phyloP scores from a whole-genome alignment of 2,113 vertebrate species.

The Panurus biarmicus region DNA sequence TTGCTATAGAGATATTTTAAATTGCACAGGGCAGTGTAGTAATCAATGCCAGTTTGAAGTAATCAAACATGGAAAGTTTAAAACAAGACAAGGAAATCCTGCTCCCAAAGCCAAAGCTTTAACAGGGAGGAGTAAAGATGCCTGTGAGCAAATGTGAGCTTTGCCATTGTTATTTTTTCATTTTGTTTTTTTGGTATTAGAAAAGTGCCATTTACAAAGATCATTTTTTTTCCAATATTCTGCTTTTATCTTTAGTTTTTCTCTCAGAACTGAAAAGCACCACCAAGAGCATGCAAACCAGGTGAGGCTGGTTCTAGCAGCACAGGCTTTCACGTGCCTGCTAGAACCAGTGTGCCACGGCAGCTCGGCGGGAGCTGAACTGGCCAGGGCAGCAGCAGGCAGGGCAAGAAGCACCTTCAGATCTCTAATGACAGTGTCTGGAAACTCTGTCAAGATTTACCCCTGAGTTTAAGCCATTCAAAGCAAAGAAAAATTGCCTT shows the following conservation, averaged over 20 bases:
- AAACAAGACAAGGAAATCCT: neutral
- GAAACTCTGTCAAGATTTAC: neutral
- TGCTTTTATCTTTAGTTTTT: neutral
- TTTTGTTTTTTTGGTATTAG: neutral
- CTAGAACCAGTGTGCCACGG: fast-evolving
- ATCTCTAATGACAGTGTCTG: neutral
- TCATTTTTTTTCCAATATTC: neutral
- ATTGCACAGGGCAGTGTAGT: neutral
- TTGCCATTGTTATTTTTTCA: neutral
- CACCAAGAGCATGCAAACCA: neutral
- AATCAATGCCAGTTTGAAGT: neutral
- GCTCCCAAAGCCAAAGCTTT: neutral
- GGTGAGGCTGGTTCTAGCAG: neutral
- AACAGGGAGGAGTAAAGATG: neutral
- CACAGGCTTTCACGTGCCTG: neutral
- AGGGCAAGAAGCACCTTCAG: neutral
- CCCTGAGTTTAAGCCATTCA: neutral
- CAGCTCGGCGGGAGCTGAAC: neutral
- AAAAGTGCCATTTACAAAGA: neutral
- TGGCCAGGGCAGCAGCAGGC: neutral
- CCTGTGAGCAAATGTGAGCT: fast-evolving
- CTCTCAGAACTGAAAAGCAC: neutral
- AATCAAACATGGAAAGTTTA: neutral
- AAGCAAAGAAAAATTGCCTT: neutral
- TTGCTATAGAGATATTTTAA: neutral